phyloP scores from a whole-genome alignment of 2,888 invertebrate genomes.

The Troides helena region DNA sequence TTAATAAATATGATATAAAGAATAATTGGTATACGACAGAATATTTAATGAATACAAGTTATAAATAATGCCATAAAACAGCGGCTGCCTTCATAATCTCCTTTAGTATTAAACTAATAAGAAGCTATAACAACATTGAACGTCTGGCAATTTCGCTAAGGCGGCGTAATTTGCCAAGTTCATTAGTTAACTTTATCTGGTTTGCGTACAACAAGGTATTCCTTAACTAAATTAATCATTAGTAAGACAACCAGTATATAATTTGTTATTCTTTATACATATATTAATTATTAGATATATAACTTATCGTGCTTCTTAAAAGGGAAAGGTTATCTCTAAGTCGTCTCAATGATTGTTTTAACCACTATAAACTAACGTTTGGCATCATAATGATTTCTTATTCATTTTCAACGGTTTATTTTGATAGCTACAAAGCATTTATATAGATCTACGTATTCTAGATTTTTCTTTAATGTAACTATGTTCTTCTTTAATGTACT shows the following conservation, averaged over 20 bases:
- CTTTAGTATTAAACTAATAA: conserved; percentile 22
- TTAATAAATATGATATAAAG: too few relatives aligned
- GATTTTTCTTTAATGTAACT: too few relatives aligned
- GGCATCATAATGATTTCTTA: too few relatives aligned
- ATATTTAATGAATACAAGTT: not conserved
- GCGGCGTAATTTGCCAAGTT: conserved; percentile 15
- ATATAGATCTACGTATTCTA: too few relatives aligned
- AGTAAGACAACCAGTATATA: not conserved
- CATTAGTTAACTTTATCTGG: conserved; percentile 5
- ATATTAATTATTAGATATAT: not conserved
- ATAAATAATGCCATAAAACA: conserved; percentile 5
- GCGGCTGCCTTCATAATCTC: conserved; percentile 10
- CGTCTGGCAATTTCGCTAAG: conserved; percentile 12
- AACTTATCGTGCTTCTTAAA: too few relatives aligned
- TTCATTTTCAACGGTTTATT: too few relatives aligned
- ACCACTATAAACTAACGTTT: too few relatives aligned
- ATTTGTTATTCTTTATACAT: not conserved
- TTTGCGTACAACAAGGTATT: not conserved
- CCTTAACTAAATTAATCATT: conserved; percentile 4
- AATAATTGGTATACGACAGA: not conserved
- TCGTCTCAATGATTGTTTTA: not conserved
- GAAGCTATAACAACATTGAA: conserved; percentile 3
- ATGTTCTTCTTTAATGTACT: too few relatives aligned
- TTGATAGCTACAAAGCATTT: too few relatives aligned
- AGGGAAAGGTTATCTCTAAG: not conserved